phyloP scores from a whole-genome alignment of 1,140 invertebrate genomes.

The Dinoponera quadriceps region DNA sequence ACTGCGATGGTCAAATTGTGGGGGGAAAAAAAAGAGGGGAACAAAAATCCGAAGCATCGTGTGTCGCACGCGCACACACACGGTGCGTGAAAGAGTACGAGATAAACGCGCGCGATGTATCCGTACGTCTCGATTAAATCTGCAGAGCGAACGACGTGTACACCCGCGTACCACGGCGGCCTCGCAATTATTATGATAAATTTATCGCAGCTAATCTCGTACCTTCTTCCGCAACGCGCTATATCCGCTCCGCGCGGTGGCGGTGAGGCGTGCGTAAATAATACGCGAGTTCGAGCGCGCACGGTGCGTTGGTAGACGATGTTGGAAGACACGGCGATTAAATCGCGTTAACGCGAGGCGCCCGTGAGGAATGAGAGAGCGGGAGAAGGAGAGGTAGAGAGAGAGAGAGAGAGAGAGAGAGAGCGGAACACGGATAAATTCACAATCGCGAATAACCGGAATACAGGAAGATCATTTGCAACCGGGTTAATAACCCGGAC shows the following conservation, averaged over 20 bases:
- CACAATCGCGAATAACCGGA: slow-evolving; percentile 2
- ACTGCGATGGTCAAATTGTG: background rate
- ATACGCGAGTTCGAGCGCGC: background rate
- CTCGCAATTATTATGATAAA: background rate
- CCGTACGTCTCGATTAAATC: background rate
- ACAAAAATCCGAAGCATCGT: background rate
- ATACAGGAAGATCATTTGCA: slow-evolving; percentile 46
- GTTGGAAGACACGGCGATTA: background rate
- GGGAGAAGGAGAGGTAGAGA: no score
- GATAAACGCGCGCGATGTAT: background rate
- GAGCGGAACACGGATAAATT: background rate
- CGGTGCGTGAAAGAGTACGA: background rate
- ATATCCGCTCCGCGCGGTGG: background rate
- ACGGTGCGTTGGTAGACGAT: background rate
- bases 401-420: no score
- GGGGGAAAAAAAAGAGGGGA: no score
- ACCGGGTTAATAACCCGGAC: slow-evolving; percentile 70
- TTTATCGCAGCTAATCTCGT: background rate
- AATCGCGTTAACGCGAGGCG: no score
- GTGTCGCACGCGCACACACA: no score
- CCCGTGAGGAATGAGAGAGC: no score
- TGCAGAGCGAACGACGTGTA: background rate
- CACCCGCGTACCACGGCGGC: background rate
- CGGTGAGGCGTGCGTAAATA: background rate
- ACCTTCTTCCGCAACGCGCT: background rate